Evolutionary conservation across 2,888 invertebrate species (phyloP), one percentile per base, ranked within the genome.

Genomic region (Volucella bombylans): DNA sequence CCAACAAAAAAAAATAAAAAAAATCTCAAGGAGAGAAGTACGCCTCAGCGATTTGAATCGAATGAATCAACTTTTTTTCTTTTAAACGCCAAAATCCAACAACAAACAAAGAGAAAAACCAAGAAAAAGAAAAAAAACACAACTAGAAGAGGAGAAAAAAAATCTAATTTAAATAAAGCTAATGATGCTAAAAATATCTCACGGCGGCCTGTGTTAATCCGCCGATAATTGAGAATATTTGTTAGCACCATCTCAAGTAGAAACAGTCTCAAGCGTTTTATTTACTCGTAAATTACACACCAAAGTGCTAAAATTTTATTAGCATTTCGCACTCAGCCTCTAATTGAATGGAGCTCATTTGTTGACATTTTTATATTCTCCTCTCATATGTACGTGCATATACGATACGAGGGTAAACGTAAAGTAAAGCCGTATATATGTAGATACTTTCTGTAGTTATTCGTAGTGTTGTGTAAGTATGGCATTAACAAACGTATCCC

Each of bases 281-380:
- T 85, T 85, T 85, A 62, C 59, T 59, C 72, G 81, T 72, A 81
- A 85, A 85, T 77, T 85, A 81, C 76, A 81, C 85, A 85, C 81
- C 62, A 47, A 68, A 81, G 85, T 81, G 85, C 81, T 85, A 85
- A 85, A 81, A 81, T 81, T 85, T 85, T 85, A 85, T 85, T 85
- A 85, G 72, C 85, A 72, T 81, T 85, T 85, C 85, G 81, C 85
- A 77, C 85, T 81, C 72, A 52, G 76, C 68, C 81, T 81, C 85
- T 85, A 85, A 85, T 85, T 85, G 85, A 85, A 81, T 81, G 76
- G 77, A 72, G 76, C 62, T 72, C 81, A 81, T 85, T 85, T 85
- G 76, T 85, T 85, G 85, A 85, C 81, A 85, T 85, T 77, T 81
- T 74, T 74, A 74, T 65, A 57, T 67, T 74, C 55, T 49, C 41